A percentile compares a stretch with the other conserved stretches of the same genome.
These are phyloP conservation scores for Pyxicephalus adspersus DNA, from an alignment of 2,113 vertebrate genomes.

Conservation along the genomic window DNA sequence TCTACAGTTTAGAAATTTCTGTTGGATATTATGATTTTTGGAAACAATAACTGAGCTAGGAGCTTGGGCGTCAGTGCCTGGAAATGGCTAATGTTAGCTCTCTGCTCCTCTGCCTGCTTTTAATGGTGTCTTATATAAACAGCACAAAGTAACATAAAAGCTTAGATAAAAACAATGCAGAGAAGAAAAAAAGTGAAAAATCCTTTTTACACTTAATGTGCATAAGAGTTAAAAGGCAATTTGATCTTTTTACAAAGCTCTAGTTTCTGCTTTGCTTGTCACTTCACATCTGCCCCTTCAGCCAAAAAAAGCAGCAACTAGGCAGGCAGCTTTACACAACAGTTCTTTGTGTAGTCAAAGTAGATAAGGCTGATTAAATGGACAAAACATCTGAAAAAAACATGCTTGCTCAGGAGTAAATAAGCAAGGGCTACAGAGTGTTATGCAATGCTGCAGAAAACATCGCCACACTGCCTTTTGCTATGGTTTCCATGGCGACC, in stretches of 20 bases:
- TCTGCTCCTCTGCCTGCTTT: too few species aligned
- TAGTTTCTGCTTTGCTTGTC: constrained; percentile 30
- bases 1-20: too few species aligned
- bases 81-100: too few species aligned
- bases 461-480: constrained; percentile 2
- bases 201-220: not conserved
- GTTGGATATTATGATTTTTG: too few species aligned
- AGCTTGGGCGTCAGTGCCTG: too few species aligned
- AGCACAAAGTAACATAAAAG: too few species aligned
- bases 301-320: constrained; percentile 23
- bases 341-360: constrained; percentile 40
- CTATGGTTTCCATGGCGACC: constrained; percentile 51
- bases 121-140: too few species aligned
- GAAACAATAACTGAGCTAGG: too few species aligned
- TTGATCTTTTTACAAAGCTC: not conserved
- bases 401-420: constrained; percentile 54
- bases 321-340: constrained; percentile 38
- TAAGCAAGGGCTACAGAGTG: constrained; percentile 24
- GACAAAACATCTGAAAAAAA: constrained; percentile 51
- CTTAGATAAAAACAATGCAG: too few species aligned
- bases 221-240: not conserved
- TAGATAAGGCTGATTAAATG: constrained; percentile 44
- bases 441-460: constrained; percentile 52
- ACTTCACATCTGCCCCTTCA: constrained; percentile 37
- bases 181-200: too few species aligned